phyloP scores from a whole-genome alignment of 2,797 vertebrate species.

The Spheniscus humboldti region DNA sequence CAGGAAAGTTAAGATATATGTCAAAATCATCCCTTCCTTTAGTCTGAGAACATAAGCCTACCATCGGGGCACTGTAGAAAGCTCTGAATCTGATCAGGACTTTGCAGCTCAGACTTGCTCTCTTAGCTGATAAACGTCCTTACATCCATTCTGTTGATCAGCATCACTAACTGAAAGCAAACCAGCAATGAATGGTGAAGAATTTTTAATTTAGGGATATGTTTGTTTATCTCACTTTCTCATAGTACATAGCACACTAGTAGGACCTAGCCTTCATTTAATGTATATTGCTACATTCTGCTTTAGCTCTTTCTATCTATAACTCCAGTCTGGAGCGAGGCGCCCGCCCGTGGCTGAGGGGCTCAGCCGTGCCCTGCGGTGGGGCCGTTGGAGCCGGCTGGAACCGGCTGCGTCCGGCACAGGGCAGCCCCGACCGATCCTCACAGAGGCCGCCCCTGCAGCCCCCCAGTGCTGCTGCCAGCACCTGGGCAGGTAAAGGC shows the following conservation, averaged over 20 bases:
- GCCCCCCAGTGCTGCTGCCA: accelerated
- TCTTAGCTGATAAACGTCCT: not conserved
- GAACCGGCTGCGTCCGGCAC: too few species aligned
- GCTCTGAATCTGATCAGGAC: not conserved
- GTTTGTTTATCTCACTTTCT: not conserved
- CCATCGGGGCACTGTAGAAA: not conserved
- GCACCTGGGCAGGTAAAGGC: not conserved
- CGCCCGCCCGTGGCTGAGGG: accelerated
- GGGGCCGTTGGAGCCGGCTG: accelerated
- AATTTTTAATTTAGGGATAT: not conserved
- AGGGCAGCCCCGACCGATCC: accelerated
- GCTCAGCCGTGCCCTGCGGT: not conserved
- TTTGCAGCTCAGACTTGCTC: not conserved
- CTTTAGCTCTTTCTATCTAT: not conserved
- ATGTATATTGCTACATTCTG: not conserved
- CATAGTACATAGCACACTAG: not conserved
- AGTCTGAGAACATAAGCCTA: not conserved
- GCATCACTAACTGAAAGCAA: not conserved
- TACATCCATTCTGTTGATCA: not conserved
- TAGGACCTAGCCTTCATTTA: not conserved
- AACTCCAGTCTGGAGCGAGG: accelerated
- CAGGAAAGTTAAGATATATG: not conserved
- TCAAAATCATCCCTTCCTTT: not conserved
- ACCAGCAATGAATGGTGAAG: not conserved
- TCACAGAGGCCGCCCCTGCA: accelerated